Base-by-base conservation (phyloP, 2,113 vertebrate species). In the Poecilia latipinna region DNA sequence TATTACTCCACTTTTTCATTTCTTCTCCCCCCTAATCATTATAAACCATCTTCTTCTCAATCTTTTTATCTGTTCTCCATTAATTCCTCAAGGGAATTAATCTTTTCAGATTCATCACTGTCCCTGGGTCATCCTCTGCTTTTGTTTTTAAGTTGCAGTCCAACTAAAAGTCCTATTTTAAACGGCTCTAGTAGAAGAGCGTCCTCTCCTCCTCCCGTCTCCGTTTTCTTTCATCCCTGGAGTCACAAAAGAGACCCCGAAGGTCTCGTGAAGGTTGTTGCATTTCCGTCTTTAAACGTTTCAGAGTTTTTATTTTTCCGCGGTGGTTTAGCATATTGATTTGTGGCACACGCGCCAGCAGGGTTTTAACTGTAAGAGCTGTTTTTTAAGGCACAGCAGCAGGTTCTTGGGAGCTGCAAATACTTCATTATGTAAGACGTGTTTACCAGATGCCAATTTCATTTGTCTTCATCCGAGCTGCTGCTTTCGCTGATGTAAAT, bases 401-500 rank as follows among this genome's bases (percentile, higher is more conserved):
- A 88, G 79, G 84, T 89, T 85, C 68, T 77, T 85, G 28, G 77
- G 69, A 78, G 69, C 79, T 82, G 73, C 63, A 76, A 87, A 81
- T 79, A 68, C 61, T 69, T 85, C 65, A 86, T 88, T 89, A 85
- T 87, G 79, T 79, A 87, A 87, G 80, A 78, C 64, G 70, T 88
- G 83, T 82, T 89, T 72, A 78, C 85, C 78, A 82, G 87, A 77
- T 89, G 86, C 65, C 78, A 79, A 78, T 89, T 80, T 66, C 64
- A 78, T 32, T 78, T 75, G 69, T 80, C 57, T 70, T 75, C 70
- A 69, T 51, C 37, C 42, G 72, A n/a, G 26, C 51, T 82, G 75
- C 37, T 44, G 75, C 65, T 57, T 15, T 74, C 57, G 60, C 33
- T 72, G 65, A 69, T 12, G 13, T 12, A 4, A 22, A 24, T 67